Conservation (phyloP, 2,888 invertebrate genomes). For the Drosophila picticornis region DNA sequence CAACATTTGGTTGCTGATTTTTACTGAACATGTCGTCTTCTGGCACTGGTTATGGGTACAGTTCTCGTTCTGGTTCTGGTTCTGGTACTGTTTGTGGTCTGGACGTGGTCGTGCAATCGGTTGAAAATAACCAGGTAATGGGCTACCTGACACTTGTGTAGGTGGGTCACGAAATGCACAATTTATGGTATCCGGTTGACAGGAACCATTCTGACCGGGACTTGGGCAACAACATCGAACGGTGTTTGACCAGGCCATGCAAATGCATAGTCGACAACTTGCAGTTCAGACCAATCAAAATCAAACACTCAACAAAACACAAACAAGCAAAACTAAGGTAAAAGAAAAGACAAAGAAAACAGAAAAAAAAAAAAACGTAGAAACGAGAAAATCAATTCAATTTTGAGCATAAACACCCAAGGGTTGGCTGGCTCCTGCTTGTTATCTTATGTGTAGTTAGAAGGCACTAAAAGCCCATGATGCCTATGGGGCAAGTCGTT, state of each 20-base stretch:
- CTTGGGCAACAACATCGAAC: conserved; percentile 23
- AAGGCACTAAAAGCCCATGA: conserved; percentile 45
- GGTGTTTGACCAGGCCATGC: conserved; percentile 13
- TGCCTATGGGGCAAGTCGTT: conserved; percentile 51
- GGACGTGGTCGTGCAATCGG: conserved; percentile 47
- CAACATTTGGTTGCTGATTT: conserved; percentile 23
- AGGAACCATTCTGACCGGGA: conserved; percentile 31
- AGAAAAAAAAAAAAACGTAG: conserved; percentile 2
- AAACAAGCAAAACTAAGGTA: conserved; percentile 17
- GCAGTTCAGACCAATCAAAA: conserved; percentile 38
- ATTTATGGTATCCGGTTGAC: conserved; percentile 15
- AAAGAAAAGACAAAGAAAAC: conserved; percentile 3
- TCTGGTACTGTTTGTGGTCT: conserved; percentile 1
- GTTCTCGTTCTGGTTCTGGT: neutral
- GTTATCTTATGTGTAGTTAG: conserved; percentile 21
- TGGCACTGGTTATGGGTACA: neutral
- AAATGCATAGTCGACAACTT: conserved; percentile 24
- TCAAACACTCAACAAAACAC: conserved; percentile 15
- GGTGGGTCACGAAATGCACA: conserved; percentile 30
- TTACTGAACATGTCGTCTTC: conserved; percentile 8
- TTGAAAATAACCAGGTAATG: conserved; percentile 46
- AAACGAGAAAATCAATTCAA: conserved; percentile 33
- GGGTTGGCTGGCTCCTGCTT: conserved; percentile 9
- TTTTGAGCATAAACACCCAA: conserved; percentile 44
- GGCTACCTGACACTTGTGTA: conserved; percentile 15